Conservation (phyloP, 1,140 invertebrate genomes). For the Luehdorfia chinensis region DNA sequence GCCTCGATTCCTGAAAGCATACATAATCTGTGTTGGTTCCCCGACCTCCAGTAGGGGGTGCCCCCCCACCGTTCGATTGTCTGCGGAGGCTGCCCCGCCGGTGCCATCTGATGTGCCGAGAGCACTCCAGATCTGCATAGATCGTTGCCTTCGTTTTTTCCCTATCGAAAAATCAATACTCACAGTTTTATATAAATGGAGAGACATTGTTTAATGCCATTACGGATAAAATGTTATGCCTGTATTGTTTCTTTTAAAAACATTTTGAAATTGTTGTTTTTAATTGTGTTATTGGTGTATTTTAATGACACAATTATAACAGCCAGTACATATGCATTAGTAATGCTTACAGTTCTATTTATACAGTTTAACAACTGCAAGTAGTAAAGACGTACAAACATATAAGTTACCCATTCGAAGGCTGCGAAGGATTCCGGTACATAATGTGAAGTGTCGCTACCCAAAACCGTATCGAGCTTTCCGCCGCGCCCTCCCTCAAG, state of each 20-base stretch:
- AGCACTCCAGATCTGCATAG: conserved; percentile 76
- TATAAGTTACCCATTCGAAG: conserved; percentile 33
- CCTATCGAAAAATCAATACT: conserved; percentile 76
- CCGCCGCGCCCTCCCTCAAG: conserved; percentile 60
- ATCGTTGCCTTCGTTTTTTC: conserved; percentile 77
- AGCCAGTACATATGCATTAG: too few species aligned
- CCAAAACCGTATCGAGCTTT: conserved; percentile 62
- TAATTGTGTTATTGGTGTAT: not conserved
- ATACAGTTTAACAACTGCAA: too few species aligned
- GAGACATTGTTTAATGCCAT: conserved; percentile 61
- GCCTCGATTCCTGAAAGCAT: conserved; percentile 15
- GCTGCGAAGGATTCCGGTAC: conserved; percentile 46
- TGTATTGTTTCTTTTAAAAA: conserved; percentile 14
- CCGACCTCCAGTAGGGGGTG: conserved; percentile 59
- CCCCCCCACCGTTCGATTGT: conserved; percentile 70
- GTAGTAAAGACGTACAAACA: conserved; percentile 4
- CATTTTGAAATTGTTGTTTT: conserved; percentile 17
- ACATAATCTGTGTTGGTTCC: conserved; percentile 60
- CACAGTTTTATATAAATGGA: conserved; percentile 66
- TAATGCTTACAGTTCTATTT: too few species aligned
- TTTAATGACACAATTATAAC: conserved; percentile 11
- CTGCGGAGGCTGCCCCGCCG: conserved; percentile 73
- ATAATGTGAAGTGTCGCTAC: conserved; percentile 64
- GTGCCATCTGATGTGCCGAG: conserved; percentile 76
- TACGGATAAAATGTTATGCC: conserved; percentile 31